These are phyloP conservation scores for Pharmacophagus antenor DNA, from an alignment of 2,888 invertebrate species.

Conservation along the genomic window DNA sequence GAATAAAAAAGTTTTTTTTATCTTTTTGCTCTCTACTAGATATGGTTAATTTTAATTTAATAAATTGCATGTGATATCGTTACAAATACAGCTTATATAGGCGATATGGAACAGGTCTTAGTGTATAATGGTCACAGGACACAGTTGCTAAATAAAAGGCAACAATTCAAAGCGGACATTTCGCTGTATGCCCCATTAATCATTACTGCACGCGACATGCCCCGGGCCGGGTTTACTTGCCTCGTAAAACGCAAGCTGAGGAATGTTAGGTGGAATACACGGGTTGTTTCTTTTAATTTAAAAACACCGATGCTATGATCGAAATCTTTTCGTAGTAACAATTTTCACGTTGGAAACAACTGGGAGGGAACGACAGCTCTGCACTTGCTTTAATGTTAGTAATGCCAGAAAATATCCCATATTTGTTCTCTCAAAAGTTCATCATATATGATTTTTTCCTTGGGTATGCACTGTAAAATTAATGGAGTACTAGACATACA, in stretches of 20 bases:
- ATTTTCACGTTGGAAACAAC: neutral
- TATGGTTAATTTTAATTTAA: too few species aligned
- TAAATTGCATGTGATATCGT: too few species aligned
- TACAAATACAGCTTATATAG: neutral
- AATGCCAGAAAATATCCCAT: neutral
- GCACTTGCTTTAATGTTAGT: neutral
- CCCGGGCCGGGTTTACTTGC: conserved; percentile 25
- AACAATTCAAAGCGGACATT: conserved; percentile 34
- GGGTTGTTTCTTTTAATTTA: neutral
- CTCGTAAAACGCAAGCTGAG: conserved; percentile 28
- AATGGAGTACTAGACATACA: too few species aligned
- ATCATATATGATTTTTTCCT: too few species aligned
- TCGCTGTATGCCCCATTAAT: conserved; percentile 35
- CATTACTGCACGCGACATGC: conserved; percentile 34
- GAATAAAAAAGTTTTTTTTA: too few species aligned
- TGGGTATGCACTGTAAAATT: too few species aligned
- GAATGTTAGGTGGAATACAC: conserved; percentile 27
- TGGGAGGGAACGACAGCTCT: neutral
- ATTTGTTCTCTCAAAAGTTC: neutral
- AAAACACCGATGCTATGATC: neutral
- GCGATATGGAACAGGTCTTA: conserved; percentile 15
- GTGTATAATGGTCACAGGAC: conserved; percentile 26
- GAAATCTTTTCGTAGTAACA: neutral
- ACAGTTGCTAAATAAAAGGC: conserved; percentile 29
- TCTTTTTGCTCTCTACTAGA: too few species aligned